phyloP scores from a whole-genome alignment of 2,797 vertebrate genomes.

The Myioborus melanocephalus region DNA sequence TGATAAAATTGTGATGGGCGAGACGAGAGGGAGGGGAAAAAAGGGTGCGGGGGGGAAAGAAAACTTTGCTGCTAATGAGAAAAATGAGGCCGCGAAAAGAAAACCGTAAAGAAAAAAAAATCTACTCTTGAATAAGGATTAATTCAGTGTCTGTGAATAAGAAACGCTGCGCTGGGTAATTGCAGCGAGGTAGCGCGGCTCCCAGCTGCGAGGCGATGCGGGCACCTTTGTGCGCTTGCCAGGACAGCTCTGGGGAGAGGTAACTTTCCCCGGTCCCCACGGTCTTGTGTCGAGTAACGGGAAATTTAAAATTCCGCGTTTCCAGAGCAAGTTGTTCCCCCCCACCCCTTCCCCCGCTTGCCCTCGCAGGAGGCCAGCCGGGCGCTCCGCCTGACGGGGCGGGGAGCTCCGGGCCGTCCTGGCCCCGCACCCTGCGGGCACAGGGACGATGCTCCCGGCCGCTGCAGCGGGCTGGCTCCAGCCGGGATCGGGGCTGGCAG shows the following conservation, averaged over 20 bases:
- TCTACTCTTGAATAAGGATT: not conserved
- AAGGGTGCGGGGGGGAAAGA: not conserved
- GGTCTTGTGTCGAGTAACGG: not conserved
- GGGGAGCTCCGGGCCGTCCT: not conserved
- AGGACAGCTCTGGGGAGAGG: conserved; percentile 3
- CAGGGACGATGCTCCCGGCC: fast-evolving
- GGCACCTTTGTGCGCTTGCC: conserved; percentile 19
- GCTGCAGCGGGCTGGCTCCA: too few species aligned
- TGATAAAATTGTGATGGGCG: not conserved
- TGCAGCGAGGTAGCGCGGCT: conserved; percentile 12
- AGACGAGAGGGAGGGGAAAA: fast-evolving
- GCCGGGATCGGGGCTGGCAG: fast-evolving
- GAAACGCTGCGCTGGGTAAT: not conserved
- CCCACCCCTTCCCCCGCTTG: not conserved
- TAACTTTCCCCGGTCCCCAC: not conserved
- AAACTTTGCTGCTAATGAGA: conserved; percentile 25
- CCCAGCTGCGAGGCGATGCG: conserved; percentile 30
- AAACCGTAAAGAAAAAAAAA: not conserved
- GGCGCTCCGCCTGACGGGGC: not conserved
- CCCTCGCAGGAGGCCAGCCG: not conserved
- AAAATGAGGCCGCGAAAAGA: not conserved
- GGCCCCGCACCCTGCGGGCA: not conserved
- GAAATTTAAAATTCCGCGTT: not conserved
- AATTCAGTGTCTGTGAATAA: conserved; percentile 2
- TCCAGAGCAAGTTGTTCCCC: not conserved